These are phyloP conservation scores for Enhydra lutris DNA, from an alignment of 2,113 vertebrate species.

Conservation along the genomic window DNA sequence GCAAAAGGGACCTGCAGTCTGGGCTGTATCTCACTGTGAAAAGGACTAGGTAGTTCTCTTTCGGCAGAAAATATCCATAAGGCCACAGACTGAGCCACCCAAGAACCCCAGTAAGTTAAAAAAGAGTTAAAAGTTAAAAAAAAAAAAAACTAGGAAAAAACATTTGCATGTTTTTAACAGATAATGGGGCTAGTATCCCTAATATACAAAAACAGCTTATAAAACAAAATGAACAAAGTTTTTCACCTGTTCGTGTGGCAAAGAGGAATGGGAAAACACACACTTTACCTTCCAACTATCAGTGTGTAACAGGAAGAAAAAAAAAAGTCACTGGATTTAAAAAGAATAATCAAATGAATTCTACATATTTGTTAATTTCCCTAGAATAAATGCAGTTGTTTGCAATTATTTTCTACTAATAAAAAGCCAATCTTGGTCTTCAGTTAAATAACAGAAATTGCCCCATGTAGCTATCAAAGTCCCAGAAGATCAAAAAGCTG, in stretches of 20 bases:
- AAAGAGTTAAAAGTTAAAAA: background rate
- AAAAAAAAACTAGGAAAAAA: background rate
- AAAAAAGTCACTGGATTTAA: background rate
- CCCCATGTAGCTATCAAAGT: background rate
- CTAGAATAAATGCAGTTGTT: background rate
- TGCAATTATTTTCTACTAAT: background rate
- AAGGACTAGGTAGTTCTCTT: background rate
- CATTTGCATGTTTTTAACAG: background rate
- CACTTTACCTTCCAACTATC: background rate
- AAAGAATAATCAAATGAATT: background rate
- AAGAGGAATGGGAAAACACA: background rate
- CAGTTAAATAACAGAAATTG: background rate
- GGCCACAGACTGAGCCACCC: background rate
- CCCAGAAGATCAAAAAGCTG: background rate
- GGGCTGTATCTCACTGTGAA: background rate
- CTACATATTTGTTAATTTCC: constrained; percentile 2
- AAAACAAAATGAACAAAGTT: background rate
- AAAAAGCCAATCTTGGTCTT: background rate
- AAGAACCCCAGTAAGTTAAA: background rate
- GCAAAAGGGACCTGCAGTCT: background rate
- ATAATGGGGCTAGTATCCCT: background rate
- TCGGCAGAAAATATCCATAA: background rate
- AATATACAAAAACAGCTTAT: background rate
- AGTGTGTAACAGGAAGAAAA: background rate
- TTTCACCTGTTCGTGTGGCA: background rate